Evolutionary conservation across 92 coral and sea anemone genomes (phyloP).

Genomic region (Zoanthus solanderi): DNA sequence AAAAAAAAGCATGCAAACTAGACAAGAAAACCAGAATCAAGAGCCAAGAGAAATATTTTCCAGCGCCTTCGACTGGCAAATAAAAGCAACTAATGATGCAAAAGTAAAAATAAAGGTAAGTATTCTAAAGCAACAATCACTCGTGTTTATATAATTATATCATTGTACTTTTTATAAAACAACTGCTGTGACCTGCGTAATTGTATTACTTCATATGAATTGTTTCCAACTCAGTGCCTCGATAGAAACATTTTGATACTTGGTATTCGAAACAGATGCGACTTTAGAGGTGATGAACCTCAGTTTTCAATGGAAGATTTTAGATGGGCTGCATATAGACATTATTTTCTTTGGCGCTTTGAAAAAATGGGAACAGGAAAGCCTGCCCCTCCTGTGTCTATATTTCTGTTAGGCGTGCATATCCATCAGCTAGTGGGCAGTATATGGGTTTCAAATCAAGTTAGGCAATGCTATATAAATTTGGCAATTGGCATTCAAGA

Average conservation of each 20-base stretch:
- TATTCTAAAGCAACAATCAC: background rate
- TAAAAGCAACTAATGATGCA: slow-evolving; percentile 6
- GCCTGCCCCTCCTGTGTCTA: background rate
- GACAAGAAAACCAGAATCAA: background rate
- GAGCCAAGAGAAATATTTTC: background rate
- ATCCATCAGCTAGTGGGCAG: slow-evolving; percentile 20
- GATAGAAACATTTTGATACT: slow-evolving; percentile 9
- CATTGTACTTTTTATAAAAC: background rate
- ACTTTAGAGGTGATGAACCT: background rate
- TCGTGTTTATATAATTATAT: background rate
- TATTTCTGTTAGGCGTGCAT: slow-evolving; percentile 3
- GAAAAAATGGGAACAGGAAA: background rate
- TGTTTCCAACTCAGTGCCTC: slow-evolving; percentile 19
- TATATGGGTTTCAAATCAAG: slow-evolving; percentile 20
- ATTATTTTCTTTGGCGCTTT: background rate
- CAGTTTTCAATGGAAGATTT: background rate
- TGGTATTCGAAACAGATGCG: background rate
- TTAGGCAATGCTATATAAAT: background rate
- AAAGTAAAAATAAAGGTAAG: slow-evolving; percentile 13
- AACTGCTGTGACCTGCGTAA: slow-evolving; percentile 22
- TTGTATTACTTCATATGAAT: slow-evolving; percentile 12
- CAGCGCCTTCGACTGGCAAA: slow-evolving; percentile 12
- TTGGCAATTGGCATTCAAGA: no score
- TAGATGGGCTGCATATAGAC: slow-evolving; percentile 4
- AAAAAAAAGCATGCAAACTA: background rate